Base-by-base conservation (phyloP, 2,113 vertebrate genomes). In the Perognathus longimembris region DNA sequence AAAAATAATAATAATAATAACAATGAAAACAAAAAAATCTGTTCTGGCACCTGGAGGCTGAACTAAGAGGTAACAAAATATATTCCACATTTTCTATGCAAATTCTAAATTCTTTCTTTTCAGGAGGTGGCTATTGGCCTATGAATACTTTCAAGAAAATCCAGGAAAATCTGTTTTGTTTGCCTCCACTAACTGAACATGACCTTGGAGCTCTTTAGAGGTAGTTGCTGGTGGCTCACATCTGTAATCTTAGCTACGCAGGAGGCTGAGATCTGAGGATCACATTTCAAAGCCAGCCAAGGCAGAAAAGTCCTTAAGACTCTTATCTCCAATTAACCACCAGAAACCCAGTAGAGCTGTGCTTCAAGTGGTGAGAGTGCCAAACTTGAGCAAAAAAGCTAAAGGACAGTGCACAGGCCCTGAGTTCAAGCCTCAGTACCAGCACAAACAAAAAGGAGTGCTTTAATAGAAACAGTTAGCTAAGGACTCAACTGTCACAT, bases 51-150 rank as follows among this genome's bases (percentile, higher is more conserved):
- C 75, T 70, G 66, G 45, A 67, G 64, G 75, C 70, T 40, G 45
- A 95, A 17, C 34, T 7, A 36, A 71, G 6, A 91, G 63, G 64
- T 89, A 66, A 76, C 38, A 50, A 94, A 85, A 85, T 20, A 6
- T 5, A 90, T n/a, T 67, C 89, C 83, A 30, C 28, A 10, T 86
- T 36, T 20, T 38, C 79, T 90, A 86, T 67, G 64, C 6, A 88
- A 88, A 85, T 38, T 82, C 54, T 45, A 88, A 85, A 73, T 50
- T 81, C 45, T 87, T 85, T 89, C 45, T 30, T 75, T 50, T 79
- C 17, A 10, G 17, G 12, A 82, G 26, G 73, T 17, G 61, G 45
- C 28, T 79, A 7, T 34, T 78, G 57, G 20, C 76, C 74, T 88
- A 61, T 20, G 85, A 77, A 80, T 17, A 70, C 8, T 21, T 57